Evolutionary conservation across 2,113 vertebrate species (phyloP).

Genomic region (Neofelis nebulosa): DNA sequence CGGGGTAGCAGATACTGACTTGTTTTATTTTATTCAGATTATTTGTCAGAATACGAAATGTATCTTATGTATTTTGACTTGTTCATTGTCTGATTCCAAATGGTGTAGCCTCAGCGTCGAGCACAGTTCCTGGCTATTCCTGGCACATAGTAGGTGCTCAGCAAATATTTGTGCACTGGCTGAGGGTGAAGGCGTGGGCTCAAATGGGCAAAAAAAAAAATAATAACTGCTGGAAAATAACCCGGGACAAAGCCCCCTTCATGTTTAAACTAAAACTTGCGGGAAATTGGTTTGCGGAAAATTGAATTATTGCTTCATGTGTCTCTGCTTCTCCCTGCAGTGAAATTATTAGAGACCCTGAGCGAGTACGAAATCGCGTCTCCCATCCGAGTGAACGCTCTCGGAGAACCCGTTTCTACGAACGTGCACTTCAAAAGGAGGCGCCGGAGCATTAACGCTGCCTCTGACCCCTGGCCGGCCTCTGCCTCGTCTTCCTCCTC

Average conservation of each 20-base stretch:
- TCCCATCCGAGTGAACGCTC: slow-evolving; percentile 93
- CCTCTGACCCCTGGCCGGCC: slow-evolving; percentile 88
- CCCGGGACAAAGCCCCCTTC: not conserved
- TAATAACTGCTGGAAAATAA: not conserved
- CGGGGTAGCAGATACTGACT: not conserved
- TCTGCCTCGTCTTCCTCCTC: slow-evolving; percentile 71
- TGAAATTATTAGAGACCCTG: slow-evolving; percentile 86
- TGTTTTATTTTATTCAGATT: not conserved
- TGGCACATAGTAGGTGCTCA: slow-evolving; percentile 8
- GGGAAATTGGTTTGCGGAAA: not conserved
- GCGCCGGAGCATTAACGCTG: slow-evolving; percentile 90
- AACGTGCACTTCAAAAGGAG: slow-evolving; percentile 95
- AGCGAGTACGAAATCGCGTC: slow-evolving; percentile 94
- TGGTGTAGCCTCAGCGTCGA: not conserved
- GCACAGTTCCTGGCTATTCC: not conserved
- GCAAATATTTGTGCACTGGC: not conserved
- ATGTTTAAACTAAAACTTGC: slow-evolving; percentile 23
- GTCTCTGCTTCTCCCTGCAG: slow-evolving; percentile 81
- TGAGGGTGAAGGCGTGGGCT: not conserved
- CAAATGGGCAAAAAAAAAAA: not conserved
- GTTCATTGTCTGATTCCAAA: not conserved
- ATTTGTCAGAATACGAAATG: not conserved
- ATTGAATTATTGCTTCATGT: slow-evolving; percentile 14
- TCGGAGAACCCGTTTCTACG: slow-evolving; percentile 92
- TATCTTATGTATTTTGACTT: not conserved